Conservation (phyloP, 2,888 invertebrate species). For the Elmis aenea region DNA sequence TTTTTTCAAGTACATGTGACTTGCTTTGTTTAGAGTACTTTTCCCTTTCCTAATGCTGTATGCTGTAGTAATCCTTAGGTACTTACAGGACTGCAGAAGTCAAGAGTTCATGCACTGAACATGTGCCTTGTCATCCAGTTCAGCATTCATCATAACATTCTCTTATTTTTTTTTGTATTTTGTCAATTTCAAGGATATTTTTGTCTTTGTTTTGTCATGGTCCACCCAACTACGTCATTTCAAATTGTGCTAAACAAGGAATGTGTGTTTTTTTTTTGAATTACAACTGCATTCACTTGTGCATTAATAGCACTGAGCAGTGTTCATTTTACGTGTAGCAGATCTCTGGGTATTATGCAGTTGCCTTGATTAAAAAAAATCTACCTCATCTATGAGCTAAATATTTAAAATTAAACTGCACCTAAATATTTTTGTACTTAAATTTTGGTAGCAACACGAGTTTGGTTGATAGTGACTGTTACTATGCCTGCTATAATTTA, state of each 20-base stretch:
- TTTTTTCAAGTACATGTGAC: conserved; percentile 29
- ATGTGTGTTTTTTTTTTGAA: conserved; percentile 1
- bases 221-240: conserved; percentile 4
- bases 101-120: conserved; percentile 3
- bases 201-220: conserved; percentile 8
- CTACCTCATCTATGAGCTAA: no score
- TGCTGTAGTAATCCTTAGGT: conserved; percentile 10
- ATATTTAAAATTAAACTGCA: no score
- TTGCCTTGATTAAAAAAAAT: no score
- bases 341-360: no score
- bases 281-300: no score
- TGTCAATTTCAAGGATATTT: conserved; percentile 11
- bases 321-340: no score
- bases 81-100: conserved; percentile 5
- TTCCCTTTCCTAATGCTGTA: conserved; percentile 12
- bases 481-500: no score
- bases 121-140: background rate
- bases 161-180: conserved; percentile 3
- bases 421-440: no score
- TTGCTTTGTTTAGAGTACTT: conserved; percentile 14
- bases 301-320: no score
- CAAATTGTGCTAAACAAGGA: conserved; percentile 1
- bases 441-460: no score
- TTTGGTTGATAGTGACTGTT: no score
- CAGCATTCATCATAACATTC: background rate